Evolutionary conservation across 2,888 invertebrate genomes (phyloP), one percentile per base, ranked within the genome.

Genomic region (Lobophora halterata): DNA sequence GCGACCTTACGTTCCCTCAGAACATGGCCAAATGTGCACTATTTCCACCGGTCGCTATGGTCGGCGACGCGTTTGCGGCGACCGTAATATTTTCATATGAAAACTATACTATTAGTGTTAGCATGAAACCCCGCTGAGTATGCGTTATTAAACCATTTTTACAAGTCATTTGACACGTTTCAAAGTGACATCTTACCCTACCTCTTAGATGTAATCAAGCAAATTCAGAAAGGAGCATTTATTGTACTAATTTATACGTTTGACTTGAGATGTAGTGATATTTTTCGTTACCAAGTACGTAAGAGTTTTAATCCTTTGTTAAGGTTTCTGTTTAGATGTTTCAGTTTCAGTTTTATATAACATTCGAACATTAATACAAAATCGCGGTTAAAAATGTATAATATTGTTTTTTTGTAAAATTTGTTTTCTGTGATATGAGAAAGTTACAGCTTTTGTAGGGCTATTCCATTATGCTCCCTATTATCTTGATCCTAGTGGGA

Each of bases 261-360:
- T 40, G 37, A 49, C 48, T 54, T 48, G 49, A 60, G 58, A 55
- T 64, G 65, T 77, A 80, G 82, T 82, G 81, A 82, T 83, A 80
- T 77, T 61, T 72, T 78, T 72, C 65, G 83, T 83, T 83, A 82
- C 85, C 83, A 82, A 64, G 57, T 73, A 67, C 56, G 62, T 78
- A 74, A 69, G 61, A 66, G 56, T 61, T 57, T 70, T n/a, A n/a
- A n/a, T n/a, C n/a, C n/a, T n/a, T 64, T 69, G 55, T 68, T 73
- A 68, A n/a, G 59, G 63, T 52, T 61, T 56, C 61, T 58, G 55
- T 52, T 26, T n/a, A n/a, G n/a, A n/a, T n/a, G n/a, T n/a, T n/a
- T n/a, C n/a, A 52, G 37, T 59, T 68, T 67, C 59, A 50, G 46
- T 61, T 65, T 57, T 45, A 53, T 44, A 46, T 46, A 19, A 26